A percentile compares a stretch with the other conserved stretches of the same genome.
phyloP scores from a whole-genome alignment of 2,797 vertebrate genomes.

The Tapirus indicus region DNA sequence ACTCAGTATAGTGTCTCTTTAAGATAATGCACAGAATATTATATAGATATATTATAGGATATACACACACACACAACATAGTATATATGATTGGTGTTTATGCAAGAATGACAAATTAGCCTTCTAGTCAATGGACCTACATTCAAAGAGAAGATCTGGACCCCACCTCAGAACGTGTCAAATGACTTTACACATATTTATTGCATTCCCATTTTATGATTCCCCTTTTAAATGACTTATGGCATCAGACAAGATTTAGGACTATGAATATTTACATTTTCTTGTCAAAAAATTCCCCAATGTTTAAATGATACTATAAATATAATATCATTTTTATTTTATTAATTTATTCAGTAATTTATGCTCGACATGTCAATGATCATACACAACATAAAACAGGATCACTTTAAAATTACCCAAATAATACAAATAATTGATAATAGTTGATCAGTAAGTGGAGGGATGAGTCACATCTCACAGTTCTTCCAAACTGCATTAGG shows the following conservation, averaged over 20 bases:
- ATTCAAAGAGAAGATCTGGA: neutral
- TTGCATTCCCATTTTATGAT: neutral
- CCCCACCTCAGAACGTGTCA: neutral
- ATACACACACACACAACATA: neutral
- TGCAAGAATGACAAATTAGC: neutral
- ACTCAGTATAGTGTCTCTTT: neutral
- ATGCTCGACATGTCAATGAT: neutral
- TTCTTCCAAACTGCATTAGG: neutral
- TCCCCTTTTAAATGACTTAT: neutral
- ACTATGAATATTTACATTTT: neutral
- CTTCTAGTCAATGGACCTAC: neutral
- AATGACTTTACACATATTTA: neutral
- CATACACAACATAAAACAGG: neutral
- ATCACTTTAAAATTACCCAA: neutral
- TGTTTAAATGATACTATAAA: neutral
- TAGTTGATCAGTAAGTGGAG: neutral
- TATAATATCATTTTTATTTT: neutral
- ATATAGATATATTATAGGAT: neutral
- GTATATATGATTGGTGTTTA: neutral
- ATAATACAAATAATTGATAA: neutral
- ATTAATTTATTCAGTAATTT: neutral
- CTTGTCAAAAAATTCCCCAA: neutral
- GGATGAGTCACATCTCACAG: neutral
- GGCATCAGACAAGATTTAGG: neutral
- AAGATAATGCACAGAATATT: neutral